Evolutionary conservation across 2,888 invertebrate genomes (phyloP).

Genomic region (Periphyllus acericola): DNA sequence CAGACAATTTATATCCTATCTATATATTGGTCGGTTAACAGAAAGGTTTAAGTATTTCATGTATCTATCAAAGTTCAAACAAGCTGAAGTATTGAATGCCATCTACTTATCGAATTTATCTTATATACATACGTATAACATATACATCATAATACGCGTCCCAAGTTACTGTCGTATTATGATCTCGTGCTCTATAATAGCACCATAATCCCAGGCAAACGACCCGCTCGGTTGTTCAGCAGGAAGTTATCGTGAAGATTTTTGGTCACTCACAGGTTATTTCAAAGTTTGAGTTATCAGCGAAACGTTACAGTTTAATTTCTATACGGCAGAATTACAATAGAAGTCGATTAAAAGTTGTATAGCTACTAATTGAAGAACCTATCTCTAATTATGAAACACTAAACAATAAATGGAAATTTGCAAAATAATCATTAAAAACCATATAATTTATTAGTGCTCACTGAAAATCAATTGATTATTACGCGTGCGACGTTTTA

Average conservation of each 20-base stretch:
- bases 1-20: neutral
- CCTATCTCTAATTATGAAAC: neutral
- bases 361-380: neutral
- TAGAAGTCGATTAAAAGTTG: neutral
- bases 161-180: neutral
- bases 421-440: neutral
- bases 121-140: neutral
- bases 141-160: neutral
- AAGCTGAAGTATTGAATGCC: constrained; percentile 5
- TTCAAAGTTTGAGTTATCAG: neutral
- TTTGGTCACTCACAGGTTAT: neutral
- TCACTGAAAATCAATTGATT: neutral
- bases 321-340: neutral
- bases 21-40: neutral
- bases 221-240: neutral
- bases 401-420: neutral
- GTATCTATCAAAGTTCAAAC: neutral
- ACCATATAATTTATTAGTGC: neutral
- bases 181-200: neutral
- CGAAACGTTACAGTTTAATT: neutral
- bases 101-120: neutral
- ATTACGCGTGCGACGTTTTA: neutral
- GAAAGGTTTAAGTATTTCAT: constrained; percentile 14
- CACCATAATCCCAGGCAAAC: neutral
- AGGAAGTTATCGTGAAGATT: neutral